phyloP scores from a whole-genome alignment of 2,888 invertebrate species.

The Drosophila kuntzei region DNA sequence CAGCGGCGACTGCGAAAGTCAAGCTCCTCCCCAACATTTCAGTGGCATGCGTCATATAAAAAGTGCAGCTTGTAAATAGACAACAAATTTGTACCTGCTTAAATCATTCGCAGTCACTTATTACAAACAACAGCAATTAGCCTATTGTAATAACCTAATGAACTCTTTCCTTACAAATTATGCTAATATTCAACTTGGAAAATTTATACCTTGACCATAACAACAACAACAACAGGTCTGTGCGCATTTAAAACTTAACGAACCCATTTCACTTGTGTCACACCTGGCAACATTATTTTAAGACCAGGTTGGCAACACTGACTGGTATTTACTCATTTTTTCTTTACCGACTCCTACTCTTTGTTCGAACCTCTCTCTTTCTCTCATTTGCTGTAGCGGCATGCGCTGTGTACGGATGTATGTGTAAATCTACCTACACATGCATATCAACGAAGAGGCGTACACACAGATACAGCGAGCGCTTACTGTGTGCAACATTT shows the following conservation, averaged over 20 bases:
- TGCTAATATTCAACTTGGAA: not conserved
- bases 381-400: slow-evolving; percentile 61
- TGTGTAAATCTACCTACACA: slow-evolving; percentile 32
- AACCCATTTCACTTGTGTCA: slow-evolving; percentile 48
- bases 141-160: slow-evolving; percentile 33
- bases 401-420: slow-evolving; percentile 47
- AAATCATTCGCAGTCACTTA: slow-evolving; percentile 13
- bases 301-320: slow-evolving; percentile 71
- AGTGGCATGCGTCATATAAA: slow-evolving; percentile 56
- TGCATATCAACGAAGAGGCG: slow-evolving; percentile 40
- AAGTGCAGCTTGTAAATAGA: slow-evolving; percentile 40
- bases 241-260: slow-evolving; percentile 58
- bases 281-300: slow-evolving; percentile 68
- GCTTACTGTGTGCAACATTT: slow-evolving; percentile 65
- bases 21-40: slow-evolving; percentile 55
- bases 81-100: slow-evolving; percentile 27
- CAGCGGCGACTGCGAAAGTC: slow-evolving; percentile 29
- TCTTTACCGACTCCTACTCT: slow-evolving; percentile 34
- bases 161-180: slow-evolving; percentile 22
- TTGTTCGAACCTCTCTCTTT: slow-evolving; percentile 18
- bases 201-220: not conserved
- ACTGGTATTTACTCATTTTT: slow-evolving; percentile 37
- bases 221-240: slow-evolving; percentile 43
- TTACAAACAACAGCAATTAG: slow-evolving; percentile 22
- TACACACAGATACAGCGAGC: slow-evolving; percentile 62